Evolutionary conservation across 2,888 invertebrate species (phyloP).

Genomic region (Nymphalis polychloros): DNA sequence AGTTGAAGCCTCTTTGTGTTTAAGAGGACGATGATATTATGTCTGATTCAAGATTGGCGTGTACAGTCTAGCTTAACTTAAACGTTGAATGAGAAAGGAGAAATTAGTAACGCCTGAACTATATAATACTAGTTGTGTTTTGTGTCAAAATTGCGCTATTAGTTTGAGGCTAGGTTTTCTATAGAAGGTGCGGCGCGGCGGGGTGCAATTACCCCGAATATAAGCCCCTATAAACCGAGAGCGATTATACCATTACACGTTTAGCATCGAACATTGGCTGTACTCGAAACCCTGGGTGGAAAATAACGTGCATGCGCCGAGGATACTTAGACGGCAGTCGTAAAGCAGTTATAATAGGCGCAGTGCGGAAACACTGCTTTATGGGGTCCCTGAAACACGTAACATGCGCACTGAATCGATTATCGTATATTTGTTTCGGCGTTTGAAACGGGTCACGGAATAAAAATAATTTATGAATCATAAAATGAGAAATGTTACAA

Average conservation of each 20-base stretch:
- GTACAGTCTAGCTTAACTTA: background rate
- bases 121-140: background rate
- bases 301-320: slow-evolving; percentile 60
- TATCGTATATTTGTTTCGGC: slow-evolving; percentile 68
- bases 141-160: slow-evolving; percentile 51
- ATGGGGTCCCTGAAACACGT: slow-evolving; percentile 71
- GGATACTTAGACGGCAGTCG: slow-evolving; percentile 65
- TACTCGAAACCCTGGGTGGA: slow-evolving; percentile 54
- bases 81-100: background rate
- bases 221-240: slow-evolving; percentile 42
- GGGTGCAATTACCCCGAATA: slow-evolving; percentile 66
- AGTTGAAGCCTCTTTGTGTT: no score
- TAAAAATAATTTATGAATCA: slow-evolving; percentile 65
- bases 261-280: slow-evolving; percentile 61
- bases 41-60: background rate
- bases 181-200: slow-evolving; percentile 48
- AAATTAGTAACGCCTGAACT: background rate
- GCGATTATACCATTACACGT: slow-evolving; percentile 64
- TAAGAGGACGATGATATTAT: background rate
- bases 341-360: slow-evolving; percentile 74
- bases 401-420: slow-evolving; percentile 71
- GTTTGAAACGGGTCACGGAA: slow-evolving; percentile 63
- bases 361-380: slow-evolving; percentile 74
- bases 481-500: slow-evolving; percentile 55
- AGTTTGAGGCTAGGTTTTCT: slow-evolving; percentile 47